Percentiles rank a stretch among this genome's conserved stretches.
phyloP scores from a whole-genome alignment of 2,113 vertebrate species.

The Mesoclemmys tuberculata region DNA sequence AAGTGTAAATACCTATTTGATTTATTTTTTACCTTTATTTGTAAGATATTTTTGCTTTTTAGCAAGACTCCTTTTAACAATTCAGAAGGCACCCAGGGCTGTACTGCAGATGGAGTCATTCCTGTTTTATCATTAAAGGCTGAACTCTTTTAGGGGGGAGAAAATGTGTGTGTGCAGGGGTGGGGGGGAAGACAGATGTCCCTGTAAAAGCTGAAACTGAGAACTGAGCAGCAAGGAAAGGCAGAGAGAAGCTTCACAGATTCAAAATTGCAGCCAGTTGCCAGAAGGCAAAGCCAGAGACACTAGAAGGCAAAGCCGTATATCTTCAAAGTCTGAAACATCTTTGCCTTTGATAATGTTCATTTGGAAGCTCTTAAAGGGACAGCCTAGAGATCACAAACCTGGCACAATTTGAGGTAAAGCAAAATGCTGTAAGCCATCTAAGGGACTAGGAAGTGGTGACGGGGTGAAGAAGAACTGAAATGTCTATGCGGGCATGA shows the following conservation, averaged over 20 bases:
- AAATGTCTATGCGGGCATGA: neutral
- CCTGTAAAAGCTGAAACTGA: neutral
- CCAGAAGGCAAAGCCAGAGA: slow-evolving; percentile 15
- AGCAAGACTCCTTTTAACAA: slow-evolving; percentile 44
- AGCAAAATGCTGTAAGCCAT: neutral
- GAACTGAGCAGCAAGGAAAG: slow-evolving; percentile 30
- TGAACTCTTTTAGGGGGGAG: neutral
- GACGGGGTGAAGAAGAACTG: neutral
- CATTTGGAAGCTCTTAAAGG: neutral
- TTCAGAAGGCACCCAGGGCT: slow-evolving; percentile 6
- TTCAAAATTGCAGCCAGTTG: slow-evolving; percentile 33
- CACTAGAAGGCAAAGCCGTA: neutral
- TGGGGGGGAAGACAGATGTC: neutral
- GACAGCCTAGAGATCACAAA: neutral
- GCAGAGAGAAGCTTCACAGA: slow-evolving; percentile 25
- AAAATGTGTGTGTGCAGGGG: neutral
- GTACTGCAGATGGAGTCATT: slow-evolving; percentile 20
- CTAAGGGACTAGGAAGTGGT: neutral
- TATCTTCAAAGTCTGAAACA: neutral
- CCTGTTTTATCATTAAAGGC: slow-evolving; percentile 45
- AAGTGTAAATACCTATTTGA: slow-evolving; percentile 72
- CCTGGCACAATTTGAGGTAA: neutral
- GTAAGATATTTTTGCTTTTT: slow-evolving; percentile 26
- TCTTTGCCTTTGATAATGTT: neutral
- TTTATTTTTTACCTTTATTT: slow-evolving; percentile 64